A percentile compares a stretch with the other conserved stretches of the same genome.
phyloP scores from a whole-genome alignment of 2,888 invertebrate species.

The Hyppa rectilinea region DNA sequence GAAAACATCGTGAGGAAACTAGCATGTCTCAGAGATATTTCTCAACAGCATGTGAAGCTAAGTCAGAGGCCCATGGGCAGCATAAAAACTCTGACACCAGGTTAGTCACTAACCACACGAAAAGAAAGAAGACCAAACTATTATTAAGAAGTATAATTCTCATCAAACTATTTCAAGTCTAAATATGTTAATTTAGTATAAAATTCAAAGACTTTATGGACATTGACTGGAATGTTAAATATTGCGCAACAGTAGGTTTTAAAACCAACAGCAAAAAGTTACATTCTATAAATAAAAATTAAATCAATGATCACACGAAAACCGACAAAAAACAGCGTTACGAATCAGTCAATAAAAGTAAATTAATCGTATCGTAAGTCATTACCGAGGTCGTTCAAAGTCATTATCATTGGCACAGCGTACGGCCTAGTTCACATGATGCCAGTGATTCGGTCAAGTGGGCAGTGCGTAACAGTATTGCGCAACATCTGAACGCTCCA shows the following conservation, averaged over 20 bases:
- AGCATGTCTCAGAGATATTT: too few species aligned
- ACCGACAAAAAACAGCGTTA: conserved; percentile 53
- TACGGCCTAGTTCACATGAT: conserved; percentile 42
- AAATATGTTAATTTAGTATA: neutral
- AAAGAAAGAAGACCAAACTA: too few species aligned
- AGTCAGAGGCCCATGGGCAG: too few species aligned
- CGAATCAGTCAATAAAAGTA: conserved; percentile 52
- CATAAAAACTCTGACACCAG: too few species aligned
- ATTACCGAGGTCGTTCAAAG: conserved; percentile 74
- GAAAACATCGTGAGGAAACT: too few species aligned
- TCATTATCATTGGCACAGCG: conserved; percentile 65
- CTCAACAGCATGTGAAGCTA: too few species aligned
- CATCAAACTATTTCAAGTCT: conserved; percentile 18
- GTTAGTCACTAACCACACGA: too few species aligned
- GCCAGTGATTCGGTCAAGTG: conserved; percentile 24
- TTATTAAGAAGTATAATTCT: conserved; percentile 1
- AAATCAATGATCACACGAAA: conserved; percentile 19
- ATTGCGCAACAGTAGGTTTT: too few species aligned
- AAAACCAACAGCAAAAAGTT: too few species aligned
- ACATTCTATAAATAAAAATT: conserved; percentile 35
- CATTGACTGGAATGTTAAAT: conserved; percentile 10
- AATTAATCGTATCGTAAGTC: conserved; percentile 59
- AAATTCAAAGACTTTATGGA: too few species aligned
- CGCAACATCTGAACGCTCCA: conserved; percentile 1
- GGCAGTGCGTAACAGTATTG: conserved; percentile 5